Evolutionary conservation across 2,113 vertebrate genomes (phyloP).

Genomic region (Collichthys lucidus): DNA sequence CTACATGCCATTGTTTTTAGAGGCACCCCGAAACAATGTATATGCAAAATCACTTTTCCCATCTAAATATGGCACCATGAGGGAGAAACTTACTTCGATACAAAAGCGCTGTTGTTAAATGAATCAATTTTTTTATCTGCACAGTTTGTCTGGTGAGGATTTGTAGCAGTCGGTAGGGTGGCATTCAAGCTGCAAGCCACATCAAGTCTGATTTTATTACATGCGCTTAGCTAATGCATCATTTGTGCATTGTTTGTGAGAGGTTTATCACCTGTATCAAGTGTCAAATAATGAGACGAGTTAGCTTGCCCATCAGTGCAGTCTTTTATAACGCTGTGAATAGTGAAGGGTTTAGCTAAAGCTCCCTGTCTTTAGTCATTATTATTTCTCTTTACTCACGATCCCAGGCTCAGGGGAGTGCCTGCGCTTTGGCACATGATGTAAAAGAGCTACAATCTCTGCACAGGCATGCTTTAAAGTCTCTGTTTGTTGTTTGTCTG

Average conservation of each 20-base stretch:
- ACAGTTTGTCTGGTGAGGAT: constrained; percentile 1
- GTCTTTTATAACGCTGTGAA: constrained; percentile 46
- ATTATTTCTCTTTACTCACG: constrained; percentile 52
- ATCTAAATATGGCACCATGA: constrained; percentile 28
- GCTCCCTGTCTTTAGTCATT: constrained; percentile 48
- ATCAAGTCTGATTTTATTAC: constrained; percentile 22
- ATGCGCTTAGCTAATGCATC: not conserved
- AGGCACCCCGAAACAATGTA: constrained; percentile 11
- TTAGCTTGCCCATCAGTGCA: constrained; percentile 24
- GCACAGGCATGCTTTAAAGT: constrained; percentile 32
- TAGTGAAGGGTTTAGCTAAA: constrained; percentile 57
- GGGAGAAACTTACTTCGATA: not conserved
- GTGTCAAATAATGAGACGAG: constrained; percentile 33
- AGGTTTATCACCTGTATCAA: constrained; percentile 28
- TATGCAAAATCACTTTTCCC: constrained; percentile 29
- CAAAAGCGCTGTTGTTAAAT: constrained; percentile 30
- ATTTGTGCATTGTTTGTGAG: constrained; percentile 20
- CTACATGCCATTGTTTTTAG: constrained; percentile 38
- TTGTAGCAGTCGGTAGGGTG: not conserved
- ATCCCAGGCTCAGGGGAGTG: constrained; percentile 35
- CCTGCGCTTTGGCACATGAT: constrained; percentile 28
- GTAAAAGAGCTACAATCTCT: constrained; percentile 45
- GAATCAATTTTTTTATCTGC: not conserved
- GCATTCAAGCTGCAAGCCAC: not conserved
- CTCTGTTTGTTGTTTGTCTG: constrained; percentile 43